Evolutionary conservation across 1,140 invertebrate genomes (phyloP).

Genomic region (Metopolophium dirhodum): DNA sequence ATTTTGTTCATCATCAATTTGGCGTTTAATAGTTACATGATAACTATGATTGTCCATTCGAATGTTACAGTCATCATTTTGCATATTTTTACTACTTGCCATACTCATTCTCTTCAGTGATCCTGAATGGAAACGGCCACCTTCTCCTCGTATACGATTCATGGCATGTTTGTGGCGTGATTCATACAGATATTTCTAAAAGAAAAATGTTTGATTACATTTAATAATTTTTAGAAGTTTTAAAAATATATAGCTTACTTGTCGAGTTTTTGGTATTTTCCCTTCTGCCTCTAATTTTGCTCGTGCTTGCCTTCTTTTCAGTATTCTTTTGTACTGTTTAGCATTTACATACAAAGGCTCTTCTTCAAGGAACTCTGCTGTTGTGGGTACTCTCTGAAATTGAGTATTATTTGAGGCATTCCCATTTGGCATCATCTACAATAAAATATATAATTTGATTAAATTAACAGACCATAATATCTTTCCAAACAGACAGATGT

Average conservation of each 20-base stretch:
- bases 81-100: slow-evolving; percentile 34
- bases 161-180: slow-evolving; percentile 97
- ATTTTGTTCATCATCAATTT: slow-evolving; percentile 54
- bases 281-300: slow-evolving; percentile 91
- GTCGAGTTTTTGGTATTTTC: slow-evolving; percentile 95
- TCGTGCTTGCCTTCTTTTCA: slow-evolving; percentile 86
- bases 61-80: slow-evolving; percentile 52
- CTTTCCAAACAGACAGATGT: too few relatives aligned
- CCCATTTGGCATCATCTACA: slow-evolving; percentile 58
- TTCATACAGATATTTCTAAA: slow-evolving; percentile 98
- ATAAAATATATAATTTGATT: slow-evolving; percentile 30
- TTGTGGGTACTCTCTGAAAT: slow-evolving; percentile 72
- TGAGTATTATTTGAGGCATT: slow-evolving; percentile 61
- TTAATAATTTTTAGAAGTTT: neutral
- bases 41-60: slow-evolving; percentile 53
- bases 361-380: slow-evolving; percentile 83
- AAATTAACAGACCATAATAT: neutral
- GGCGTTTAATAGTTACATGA: slow-evolving; percentile 49
- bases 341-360: slow-evolving; percentile 98
- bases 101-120: slow-evolving; percentile 67
- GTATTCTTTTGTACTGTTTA: slow-evolving; percentile 94
- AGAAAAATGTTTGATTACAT: slow-evolving; percentile 59
- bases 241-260: slow-evolving; percentile 67
- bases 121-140: slow-evolving; percentile 91
- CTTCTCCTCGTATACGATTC: slow-evolving; percentile 95